A percentile compares a stretch with the other conserved stretches of the same genome.
Evolutionary conservation across 2,797 vertebrate species (phyloP).

Genomic region (Acipenser oxyrinchus): DNA sequence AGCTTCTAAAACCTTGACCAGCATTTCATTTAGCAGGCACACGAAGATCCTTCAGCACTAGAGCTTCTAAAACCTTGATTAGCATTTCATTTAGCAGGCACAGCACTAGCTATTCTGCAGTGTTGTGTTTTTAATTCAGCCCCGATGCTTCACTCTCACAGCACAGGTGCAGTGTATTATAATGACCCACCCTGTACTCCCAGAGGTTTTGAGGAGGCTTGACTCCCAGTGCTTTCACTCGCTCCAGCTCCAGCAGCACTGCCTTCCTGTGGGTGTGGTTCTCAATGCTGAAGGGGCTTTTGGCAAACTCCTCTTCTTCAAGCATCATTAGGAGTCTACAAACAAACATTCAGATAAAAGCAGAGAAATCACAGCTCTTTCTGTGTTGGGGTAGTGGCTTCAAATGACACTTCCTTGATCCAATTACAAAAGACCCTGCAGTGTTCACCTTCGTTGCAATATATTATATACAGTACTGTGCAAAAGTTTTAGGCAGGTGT

Average conservation of each 20-base stretch:
- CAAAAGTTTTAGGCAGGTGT: too few species aligned
- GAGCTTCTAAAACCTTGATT: too few species aligned
- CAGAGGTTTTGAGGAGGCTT: slow-evolving; percentile 90
- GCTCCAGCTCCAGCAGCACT: slow-evolving; percentile 71
- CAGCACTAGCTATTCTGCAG: slow-evolving; percentile 7
- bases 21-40: not conserved
- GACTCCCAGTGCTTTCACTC: slow-evolving; percentile 71
- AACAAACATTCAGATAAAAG: not conserved
- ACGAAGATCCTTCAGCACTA: too few species aligned
- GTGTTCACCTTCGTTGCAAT: too few species aligned
- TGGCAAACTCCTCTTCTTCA: slow-evolving; percentile 76
- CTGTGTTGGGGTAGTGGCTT: too few species aligned
- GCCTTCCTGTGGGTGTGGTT: slow-evolving; percentile 74
- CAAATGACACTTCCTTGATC: too few species aligned
- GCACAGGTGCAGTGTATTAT: not conserved
- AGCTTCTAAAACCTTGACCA: too few species aligned
- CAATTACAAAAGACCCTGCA: too few species aligned
- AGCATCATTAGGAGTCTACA: slow-evolving; percentile 75
- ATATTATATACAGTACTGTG: too few species aligned
- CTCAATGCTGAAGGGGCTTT: slow-evolving; percentile 68
- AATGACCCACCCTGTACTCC: slow-evolving; percentile 81
- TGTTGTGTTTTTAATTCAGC: slow-evolving; percentile 16
- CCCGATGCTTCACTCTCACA: too few species aligned
- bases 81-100: not conserved
- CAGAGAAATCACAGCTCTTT: too few species aligned